phyloP scores from a whole-genome alignment of 2,888 invertebrate species.

The Celastrina argiolus region DNA sequence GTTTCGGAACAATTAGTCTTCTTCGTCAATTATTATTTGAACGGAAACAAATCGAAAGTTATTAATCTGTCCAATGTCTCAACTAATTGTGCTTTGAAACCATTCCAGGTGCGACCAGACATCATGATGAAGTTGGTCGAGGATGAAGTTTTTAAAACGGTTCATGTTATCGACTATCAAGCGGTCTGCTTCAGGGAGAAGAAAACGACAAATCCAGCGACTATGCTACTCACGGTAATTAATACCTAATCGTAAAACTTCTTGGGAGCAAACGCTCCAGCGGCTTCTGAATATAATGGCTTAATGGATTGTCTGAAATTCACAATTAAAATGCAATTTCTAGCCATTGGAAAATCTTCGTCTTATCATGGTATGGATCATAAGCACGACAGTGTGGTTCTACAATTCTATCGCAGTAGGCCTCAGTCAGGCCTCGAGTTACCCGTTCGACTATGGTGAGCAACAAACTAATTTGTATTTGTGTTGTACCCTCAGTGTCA shows the following conservation, averaged over 20 bases:
- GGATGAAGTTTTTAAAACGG: slow-evolving; percentile 85
- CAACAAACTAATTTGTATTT: slow-evolving; percentile 28
- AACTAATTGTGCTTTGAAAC: not conserved
- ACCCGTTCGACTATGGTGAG: slow-evolving; percentile 66
- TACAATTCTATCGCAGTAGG: slow-evolving; percentile 74
- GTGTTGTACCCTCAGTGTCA: slow-evolving; percentile 36
- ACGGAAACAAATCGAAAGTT: not conserved
- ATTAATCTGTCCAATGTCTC: not conserved
- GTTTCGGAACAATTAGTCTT: too few species aligned
- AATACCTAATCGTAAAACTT: not conserved
- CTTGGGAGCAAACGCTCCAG: too few species aligned
- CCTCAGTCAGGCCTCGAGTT: slow-evolving; percentile 70
- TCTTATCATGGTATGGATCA: slow-evolving; percentile 76
- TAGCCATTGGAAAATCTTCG: slow-evolving; percentile 80
- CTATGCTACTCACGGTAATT: slow-evolving; percentile 78
- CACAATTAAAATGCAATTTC: slow-evolving; percentile 25
- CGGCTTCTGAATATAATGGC: not conserved
- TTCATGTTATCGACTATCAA: slow-evolving; percentile 91
- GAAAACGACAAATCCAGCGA: slow-evolving; percentile 80
- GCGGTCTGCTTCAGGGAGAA: slow-evolving; percentile 89
- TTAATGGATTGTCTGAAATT: not conserved
- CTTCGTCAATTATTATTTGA: too few species aligned
- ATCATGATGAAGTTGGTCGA: slow-evolving; percentile 86
- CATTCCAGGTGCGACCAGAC: slow-evolving; percentile 77
- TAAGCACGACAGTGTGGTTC: slow-evolving; percentile 77